Evolutionary conservation across 2,797 vertebrate species (phyloP).

Genomic region (Pygocentrus nattereri): DNA sequence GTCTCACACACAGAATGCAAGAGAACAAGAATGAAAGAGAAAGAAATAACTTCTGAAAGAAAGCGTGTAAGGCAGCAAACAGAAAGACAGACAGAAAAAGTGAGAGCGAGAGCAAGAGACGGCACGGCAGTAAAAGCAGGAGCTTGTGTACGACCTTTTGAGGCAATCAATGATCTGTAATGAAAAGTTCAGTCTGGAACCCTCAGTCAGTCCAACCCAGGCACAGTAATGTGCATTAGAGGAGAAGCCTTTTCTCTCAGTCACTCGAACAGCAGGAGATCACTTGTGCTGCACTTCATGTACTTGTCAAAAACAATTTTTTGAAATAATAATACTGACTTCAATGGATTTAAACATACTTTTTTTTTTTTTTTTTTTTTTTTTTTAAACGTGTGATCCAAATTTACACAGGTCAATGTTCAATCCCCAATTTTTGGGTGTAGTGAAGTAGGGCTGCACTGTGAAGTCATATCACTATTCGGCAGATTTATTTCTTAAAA

Average conservation of each 20-base stretch:
- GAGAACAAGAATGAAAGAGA: background rate
- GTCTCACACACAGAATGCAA: background rate
- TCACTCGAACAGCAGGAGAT: background rate
- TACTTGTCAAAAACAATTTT: no score
- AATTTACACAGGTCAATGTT: no score
- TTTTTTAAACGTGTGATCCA: no score
- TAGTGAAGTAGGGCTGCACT: no score
- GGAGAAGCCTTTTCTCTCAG: background rate
- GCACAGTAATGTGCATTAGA: background rate
- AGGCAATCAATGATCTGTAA: background rate
- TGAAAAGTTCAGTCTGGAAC: background rate
- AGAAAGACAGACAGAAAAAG: background rate
- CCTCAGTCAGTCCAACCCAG: background rate
- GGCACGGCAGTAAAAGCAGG: background rate
- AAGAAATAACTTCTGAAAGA: no score
- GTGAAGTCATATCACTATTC: no score
- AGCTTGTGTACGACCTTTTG: background rate
- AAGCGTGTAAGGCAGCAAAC: no score
- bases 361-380: no score
- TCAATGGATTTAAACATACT: no score
- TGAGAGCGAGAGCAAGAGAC: background rate
- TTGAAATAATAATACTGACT: no score
- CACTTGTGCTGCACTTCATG: background rate
- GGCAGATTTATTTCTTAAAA: no score
- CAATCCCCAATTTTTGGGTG: no score